Evolutionary conservation across 1,140 invertebrate species (phyloP).

Genomic region (Drosophila littoralis): DNA sequence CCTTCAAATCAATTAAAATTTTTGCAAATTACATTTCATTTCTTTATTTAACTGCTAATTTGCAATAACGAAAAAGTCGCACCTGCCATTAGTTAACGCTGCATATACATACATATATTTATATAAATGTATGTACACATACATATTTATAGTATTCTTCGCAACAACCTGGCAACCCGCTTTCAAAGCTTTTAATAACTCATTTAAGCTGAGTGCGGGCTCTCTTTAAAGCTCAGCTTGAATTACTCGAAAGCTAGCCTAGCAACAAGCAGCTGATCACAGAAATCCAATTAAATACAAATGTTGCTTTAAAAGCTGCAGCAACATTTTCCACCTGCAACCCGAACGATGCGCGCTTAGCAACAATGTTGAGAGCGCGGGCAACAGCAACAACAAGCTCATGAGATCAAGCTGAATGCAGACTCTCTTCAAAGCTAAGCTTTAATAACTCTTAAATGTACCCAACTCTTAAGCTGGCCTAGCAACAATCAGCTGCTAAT

Average conservation of each 20-base stretch:
- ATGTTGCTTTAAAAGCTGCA: too few species aligned
- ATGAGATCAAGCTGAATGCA: background rate
- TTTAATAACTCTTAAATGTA: conserved; percentile 1
- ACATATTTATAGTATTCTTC: background rate
- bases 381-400: too few species aligned
- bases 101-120: background rate
- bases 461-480: conserved; percentile 15
- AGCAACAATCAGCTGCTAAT: conserved; percentile 27
- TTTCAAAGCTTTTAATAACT: conserved; percentile 13
- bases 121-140: background rate
- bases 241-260: conserved; percentile 9
- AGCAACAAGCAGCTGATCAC: conserved; percentile 16
- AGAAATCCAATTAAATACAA: too few species aligned
- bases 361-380: too few species aligned
- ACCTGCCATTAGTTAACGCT: conserved; percentile 3
- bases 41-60: conserved; percentile 17
- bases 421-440: conserved; percentile 13
- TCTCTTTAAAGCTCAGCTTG: conserved; percentile 12
- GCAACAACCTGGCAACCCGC: conserved; percentile 36
- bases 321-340: too few species aligned
- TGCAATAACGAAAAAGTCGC: conserved; percentile 7
- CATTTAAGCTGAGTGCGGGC: background rate
- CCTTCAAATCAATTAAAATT: conserved; percentile 33
- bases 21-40: conserved; percentile 30
- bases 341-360: too few species aligned